Base-by-base conservation (phyloP, 2,888 invertebrate genomes). In the Ceriagrion tenellum region DNA sequence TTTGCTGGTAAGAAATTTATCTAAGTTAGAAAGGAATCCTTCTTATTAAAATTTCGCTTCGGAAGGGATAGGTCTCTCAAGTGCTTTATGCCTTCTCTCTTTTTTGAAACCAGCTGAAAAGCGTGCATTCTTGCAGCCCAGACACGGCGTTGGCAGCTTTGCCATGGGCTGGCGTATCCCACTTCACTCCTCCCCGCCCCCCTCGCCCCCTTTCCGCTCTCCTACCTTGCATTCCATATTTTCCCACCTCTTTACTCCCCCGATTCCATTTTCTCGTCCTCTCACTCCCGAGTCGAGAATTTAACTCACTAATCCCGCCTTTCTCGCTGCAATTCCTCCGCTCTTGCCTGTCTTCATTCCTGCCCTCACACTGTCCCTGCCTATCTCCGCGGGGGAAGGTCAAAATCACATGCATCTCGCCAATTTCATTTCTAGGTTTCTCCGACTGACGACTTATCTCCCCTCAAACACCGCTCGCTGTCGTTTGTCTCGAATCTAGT, bases 41-140 rank as follows among this genome's bases (percentile, higher is more conserved):
- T 59, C 59, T 59, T 59, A 59, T 59, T 59, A 59, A 59, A 59
- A 59, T 59, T 59, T 59, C 59, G 59, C 59, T 6, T 59, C 59
- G 59, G 59, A 69, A 12, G 1, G 69, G 10, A 69, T 4, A n/a
- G 69, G n/a, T 69, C 26, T 10, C 13, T 10, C 69, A n/a, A 20
- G 69, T 26, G 23, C 69, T 20, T 20, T 10, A 26, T 69, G 20
- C 23, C 63, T 69, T 23, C 26, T 69, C 26, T 69, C 69, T 90
- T 56, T 90, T 90, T 56, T 59, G 20, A 56, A 59, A 90, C 26
- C 59, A n/a, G 56, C 90, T 47, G 6, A 59, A 90, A 59, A 59
- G 30, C 56, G 90, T 90, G 59, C 90, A 90, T 90, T 69, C 69
- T n/a, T 69, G 59, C 59, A 59, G 30, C 35, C 59, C 55, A n/a